A percentile compares a stretch with the other conserved stretches of the same genome.
Evolutionary conservation across 2,888 invertebrate genomes (phyloP).

Genomic region (Scaptomyza polygonia): DNA sequence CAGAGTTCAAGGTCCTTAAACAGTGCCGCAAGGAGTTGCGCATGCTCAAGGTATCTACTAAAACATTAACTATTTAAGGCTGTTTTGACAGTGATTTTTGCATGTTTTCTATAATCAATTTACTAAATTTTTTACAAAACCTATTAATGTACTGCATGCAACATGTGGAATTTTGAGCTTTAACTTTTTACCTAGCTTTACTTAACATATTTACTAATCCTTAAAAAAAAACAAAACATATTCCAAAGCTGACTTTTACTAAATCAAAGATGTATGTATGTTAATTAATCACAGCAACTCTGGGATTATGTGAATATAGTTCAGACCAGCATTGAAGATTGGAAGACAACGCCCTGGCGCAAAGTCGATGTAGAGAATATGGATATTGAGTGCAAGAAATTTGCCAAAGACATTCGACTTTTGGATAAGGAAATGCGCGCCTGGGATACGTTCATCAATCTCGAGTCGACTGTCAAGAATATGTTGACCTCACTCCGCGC

Average conservation of each 20-base stretch:
- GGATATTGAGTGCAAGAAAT: conserved; percentile 99
- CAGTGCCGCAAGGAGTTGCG: conserved; percentile 96
- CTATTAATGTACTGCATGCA: conserved; percentile 64
- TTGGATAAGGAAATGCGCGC: conserved; percentile 97
- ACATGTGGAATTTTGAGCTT: conserved; percentile 69
- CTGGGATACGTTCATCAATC: conserved; percentile 95
- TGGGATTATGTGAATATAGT: conserved; percentile 98
- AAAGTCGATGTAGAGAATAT: conserved; percentile 99
- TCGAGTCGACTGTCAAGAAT: conserved; percentile 97
- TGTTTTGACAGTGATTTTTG: conserved; percentile 37
- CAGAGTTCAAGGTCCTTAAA: conserved; percentile 96
- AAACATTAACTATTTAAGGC: neutral
- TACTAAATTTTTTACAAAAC: conserved; percentile 59
- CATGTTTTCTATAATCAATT: conserved; percentile 62
- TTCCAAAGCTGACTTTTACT: neutral
- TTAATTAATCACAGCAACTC: conserved; percentile 87
- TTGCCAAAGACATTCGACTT: conserved; percentile 95
- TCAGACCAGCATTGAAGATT: conserved; percentile 95
- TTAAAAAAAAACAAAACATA: neutral
- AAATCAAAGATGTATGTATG: neutral
- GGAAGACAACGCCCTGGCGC: conserved; percentile 98
- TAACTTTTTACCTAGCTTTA: conserved; percentile 51
- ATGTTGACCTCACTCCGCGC: conserved; percentile 97
- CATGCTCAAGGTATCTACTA: conserved; percentile 90
- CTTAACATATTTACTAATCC: conserved; percentile 44